phyloP scores from a whole-genome alignment of 2,888 invertebrate species.

The Athrips mouffetella region DNA sequence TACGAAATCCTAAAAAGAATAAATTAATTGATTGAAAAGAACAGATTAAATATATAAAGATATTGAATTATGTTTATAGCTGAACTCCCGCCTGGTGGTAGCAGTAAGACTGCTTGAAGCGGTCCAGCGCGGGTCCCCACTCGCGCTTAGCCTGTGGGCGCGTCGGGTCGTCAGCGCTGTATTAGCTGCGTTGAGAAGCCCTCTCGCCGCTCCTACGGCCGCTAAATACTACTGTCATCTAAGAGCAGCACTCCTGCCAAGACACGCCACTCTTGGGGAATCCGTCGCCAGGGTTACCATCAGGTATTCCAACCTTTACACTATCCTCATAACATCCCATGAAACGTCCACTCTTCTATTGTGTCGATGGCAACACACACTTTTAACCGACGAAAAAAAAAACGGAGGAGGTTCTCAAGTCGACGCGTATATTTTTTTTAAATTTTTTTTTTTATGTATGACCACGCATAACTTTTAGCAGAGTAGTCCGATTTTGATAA shows the following conservation, averaged over 20 bases:
- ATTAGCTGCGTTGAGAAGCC: slow-evolving; percentile 83
- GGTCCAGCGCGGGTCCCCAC: slow-evolving; percentile 67
- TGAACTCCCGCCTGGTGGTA: slow-evolving; percentile 46
- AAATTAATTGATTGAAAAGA: too few species aligned
- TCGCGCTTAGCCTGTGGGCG: slow-evolving; percentile 41
- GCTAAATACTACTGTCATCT: slow-evolving; percentile 80
- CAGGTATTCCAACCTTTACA: slow-evolving; percentile 49
- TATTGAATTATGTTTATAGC: too few species aligned
- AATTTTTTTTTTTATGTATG: too few species aligned
- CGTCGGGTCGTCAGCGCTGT: slow-evolving; percentile 56
- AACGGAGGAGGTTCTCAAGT: too few species aligned
- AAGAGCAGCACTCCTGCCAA: slow-evolving; percentile 60
- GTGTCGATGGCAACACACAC: too few species aligned
- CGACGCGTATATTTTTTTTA: too few species aligned
- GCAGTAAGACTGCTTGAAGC: slow-evolving; percentile 72
- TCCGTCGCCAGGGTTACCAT: slow-evolving; percentile 85
- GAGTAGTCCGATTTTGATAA: too few species aligned
- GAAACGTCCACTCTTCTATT: background rate
- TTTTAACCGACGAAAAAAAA: too few species aligned
- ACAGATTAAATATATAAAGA: too few species aligned
- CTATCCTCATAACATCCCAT: background rate
- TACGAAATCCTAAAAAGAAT: too few species aligned
- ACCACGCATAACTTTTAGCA: too few species aligned
- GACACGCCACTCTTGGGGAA: slow-evolving; percentile 69
- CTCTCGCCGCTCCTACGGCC: slow-evolving; percentile 85